These are phyloP conservation scores for Smittia aterrima DNA, from an alignment of 2,888 invertebrate species.

Conservation along the genomic window DNA sequence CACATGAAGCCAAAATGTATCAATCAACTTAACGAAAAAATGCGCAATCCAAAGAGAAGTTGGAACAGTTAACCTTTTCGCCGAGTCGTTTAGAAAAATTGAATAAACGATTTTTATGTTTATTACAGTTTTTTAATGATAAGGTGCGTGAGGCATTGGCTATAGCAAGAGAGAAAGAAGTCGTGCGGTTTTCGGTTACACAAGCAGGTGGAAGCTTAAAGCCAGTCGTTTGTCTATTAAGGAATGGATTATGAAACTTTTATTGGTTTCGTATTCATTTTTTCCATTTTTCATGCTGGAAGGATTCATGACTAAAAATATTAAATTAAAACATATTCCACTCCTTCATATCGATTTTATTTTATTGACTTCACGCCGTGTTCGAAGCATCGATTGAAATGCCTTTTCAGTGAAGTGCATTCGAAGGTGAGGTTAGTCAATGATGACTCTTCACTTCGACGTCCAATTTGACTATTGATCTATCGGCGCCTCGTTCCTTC, in stretches of 20 bases:
- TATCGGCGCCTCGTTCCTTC: conserved; percentile 24
- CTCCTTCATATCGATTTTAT: conserved; percentile 24
- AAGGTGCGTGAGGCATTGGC: neutral
- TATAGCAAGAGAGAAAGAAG: neutral
- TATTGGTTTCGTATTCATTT: neutral
- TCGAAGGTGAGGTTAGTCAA: neutral
- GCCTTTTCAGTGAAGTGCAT: neutral
- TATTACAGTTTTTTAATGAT: conserved; percentile 26
- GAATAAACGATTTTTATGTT: neutral
- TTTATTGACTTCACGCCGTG: conserved; percentile 4
- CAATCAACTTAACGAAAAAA: no score
- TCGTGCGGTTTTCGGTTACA: conserved; percentile 33
- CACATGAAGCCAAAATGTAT: neutral
- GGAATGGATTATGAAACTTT: conserved; percentile 21
- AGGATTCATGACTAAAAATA: conserved; percentile 33
- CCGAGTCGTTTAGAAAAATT: neutral
- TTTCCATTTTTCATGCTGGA: conserved; percentile 30
- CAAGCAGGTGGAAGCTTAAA: conserved; percentile 27
- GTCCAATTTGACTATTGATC: conserved; percentile 35
- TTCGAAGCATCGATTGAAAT: neutral
- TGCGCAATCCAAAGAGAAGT: neutral
- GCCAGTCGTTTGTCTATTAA: conserved; percentile 3
- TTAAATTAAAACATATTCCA: conserved; percentile 34
- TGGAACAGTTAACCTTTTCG: neutral
- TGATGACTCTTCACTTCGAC: conserved; percentile 3